phyloP scores from a whole-genome alignment of 2,888 invertebrate genomes.

The Villa cingulata region DNA sequence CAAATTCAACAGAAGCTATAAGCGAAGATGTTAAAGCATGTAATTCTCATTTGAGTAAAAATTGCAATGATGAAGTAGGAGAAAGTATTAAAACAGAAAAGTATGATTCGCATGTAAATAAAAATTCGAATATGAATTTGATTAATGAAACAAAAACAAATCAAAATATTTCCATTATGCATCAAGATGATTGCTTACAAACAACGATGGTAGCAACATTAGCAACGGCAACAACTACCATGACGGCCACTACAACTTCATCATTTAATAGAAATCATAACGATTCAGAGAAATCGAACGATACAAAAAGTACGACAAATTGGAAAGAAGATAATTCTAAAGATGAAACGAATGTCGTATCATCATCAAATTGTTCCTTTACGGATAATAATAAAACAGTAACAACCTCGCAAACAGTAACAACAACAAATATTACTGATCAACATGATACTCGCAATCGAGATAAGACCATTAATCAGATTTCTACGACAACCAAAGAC shows the following conservation, averaged over 20 bases:
- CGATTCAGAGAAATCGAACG: too few relatives aligned
- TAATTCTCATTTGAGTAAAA: background rate
- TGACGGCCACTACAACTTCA: too few relatives aligned
- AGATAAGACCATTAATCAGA: background rate
- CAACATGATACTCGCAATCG: background rate
- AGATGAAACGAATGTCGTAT: background rate
- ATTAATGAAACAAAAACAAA: too few relatives aligned
- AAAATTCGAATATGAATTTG: too few relatives aligned
- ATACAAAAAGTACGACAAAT: background rate
- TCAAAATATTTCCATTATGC: too few relatives aligned
- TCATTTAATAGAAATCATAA: too few relatives aligned
- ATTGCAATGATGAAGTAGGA: too few relatives aligned
- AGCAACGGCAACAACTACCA: too few relatives aligned
- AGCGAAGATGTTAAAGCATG: background rate
- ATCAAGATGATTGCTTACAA: too few relatives aligned
- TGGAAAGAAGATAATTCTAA: background rate
- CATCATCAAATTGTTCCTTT: conserved; percentile 2
- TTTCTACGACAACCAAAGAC: background rate
- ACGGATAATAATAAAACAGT: background rate
- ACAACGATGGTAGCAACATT: too few relatives aligned
- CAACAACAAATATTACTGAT: background rate
- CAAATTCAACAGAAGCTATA: background rate
- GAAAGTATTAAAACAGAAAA: too few relatives aligned
- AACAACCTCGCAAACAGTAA: background rate
- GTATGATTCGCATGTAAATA: too few relatives aligned